Evolutionary conservation across 2,113 vertebrate species (phyloP), one percentile per base, ranked within the genome.

Genomic region (Gasterosteus aculeatus): DNA sequence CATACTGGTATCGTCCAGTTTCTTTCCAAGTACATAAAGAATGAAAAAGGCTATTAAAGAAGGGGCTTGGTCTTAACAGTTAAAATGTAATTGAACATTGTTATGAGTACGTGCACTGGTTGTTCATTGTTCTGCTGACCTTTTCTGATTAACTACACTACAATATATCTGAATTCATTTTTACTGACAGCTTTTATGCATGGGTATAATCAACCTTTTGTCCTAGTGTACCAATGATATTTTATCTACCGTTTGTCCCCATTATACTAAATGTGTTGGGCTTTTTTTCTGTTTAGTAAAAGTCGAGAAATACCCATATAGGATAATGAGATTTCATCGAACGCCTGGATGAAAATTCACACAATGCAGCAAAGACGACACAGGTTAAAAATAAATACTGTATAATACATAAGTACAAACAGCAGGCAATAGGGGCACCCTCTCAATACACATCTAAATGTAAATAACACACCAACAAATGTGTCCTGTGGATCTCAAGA

Each of bases 71-170:
- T 66, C 60, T 67, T 42, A 73, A 72, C 29, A 46, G 9, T 46
- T 4, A 41, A 47, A 69, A 66, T 64, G 22, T 78, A 78, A 86
- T 67, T 65, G 31, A 60, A 68, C 61, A 68, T 82, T 39, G 67
- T 79, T 69, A 85, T 71, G 72, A 73, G 44, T 12, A 75, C 0
- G 26, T 58, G 35, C 39, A 31, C 5, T 69, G 49, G 69, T 69
- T 82, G 49, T 58, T 62, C 18, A 81, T 84, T 82, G 57, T 75
- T 79, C 70, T 56, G 44, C 66, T 57, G 81, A 88, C 77, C 72
- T 73, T 83, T 71, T 72, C 14, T 58, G 2, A 85, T 78, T 74
- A 59, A 75, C 22, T 26, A 26, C 76, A 76, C 53, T 39, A 35
- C 76, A 76, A 53, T 33, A 62, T 54, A 33, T 38, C 9, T n/a